These are phyloP conservation scores for Enteromius viviparus DNA, from an alignment of 2,797 vertebrate species.

Conservation along the genomic window DNA sequence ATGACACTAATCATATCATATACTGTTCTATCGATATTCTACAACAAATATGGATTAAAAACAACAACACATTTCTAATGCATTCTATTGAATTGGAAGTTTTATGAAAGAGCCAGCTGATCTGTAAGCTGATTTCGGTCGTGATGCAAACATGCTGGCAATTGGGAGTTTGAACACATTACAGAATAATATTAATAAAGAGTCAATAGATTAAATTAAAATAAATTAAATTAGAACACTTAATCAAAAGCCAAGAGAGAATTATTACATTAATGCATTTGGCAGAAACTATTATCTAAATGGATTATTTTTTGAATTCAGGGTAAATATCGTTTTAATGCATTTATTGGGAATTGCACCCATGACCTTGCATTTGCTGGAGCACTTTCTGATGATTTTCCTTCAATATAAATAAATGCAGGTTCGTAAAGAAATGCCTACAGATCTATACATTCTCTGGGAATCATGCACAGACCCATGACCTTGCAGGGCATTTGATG, in stretches of 20 bases:
- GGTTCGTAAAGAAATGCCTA: background rate
- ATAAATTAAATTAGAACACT: no score
- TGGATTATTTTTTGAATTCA: background rate
- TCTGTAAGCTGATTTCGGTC: background rate
- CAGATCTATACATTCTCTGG: background rate
- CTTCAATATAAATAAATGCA: background rate
- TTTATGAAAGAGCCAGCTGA: background rate
- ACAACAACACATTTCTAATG: background rate
- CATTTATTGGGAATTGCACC: background rate
- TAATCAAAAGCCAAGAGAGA: no score
- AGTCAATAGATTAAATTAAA: no score
- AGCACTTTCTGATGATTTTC: background rate
- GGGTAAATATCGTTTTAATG: no score
- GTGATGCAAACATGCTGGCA: background rate
- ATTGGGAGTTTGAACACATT: background rate
- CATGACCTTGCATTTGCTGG: background rate
- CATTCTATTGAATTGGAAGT: background rate
- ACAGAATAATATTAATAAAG: no score
- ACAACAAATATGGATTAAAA: background rate
- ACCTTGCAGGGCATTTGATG: no score
- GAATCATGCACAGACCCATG: background rate
- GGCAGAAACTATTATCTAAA: background rate
- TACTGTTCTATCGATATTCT: background rate
- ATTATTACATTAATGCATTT: background rate
- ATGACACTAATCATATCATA: background rate